Evolutionary conservation across 2,888 invertebrate genomes (phyloP).

Genomic region (Belgica antarctica): DNA sequence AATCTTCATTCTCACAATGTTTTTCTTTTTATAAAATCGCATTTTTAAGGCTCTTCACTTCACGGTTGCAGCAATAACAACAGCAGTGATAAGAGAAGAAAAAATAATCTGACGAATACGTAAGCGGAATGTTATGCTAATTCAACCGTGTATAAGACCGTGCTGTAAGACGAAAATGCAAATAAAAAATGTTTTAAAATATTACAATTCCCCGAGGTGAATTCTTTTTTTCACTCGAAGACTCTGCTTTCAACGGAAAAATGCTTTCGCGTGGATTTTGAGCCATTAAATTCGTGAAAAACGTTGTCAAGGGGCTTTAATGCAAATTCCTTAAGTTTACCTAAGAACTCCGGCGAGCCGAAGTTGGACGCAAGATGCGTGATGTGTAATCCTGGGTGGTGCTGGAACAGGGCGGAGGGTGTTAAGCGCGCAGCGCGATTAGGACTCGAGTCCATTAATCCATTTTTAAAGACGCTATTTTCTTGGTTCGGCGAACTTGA

Average conservation of each 20-base stretch:
- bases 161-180: conserved; percentile 13
- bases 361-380: conserved; percentile 57
- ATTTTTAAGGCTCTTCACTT: neutral
- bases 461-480: conserved; percentile 49
- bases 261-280: neutral
- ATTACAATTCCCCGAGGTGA: conserved; percentile 40
- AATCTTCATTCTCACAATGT: too few species aligned
- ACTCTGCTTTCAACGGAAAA: neutral
- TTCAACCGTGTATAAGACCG: conserved; percentile 34
- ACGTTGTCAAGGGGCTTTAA: neutral
- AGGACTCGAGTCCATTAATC: conserved; percentile 50
- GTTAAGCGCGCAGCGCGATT: conserved; percentile 55
- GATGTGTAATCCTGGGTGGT: conserved; percentile 56
- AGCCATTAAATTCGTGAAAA: neutral
- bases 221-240: neutral
- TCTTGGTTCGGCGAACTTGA: conserved; percentile 59
- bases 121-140: conserved; percentile 33
- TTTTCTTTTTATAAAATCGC: neutral
- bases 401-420: conserved; percentile 60
- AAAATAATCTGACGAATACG: conserved; percentile 12
- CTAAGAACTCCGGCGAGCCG: conserved; percentile 74
- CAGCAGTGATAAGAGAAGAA: neutral
- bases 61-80: neutral
- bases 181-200: conserved; percentile 40
- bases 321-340: too few species aligned